Conservation (phyloP, 2,113 vertebrate genomes). For the Ameiurus melas region DNA sequence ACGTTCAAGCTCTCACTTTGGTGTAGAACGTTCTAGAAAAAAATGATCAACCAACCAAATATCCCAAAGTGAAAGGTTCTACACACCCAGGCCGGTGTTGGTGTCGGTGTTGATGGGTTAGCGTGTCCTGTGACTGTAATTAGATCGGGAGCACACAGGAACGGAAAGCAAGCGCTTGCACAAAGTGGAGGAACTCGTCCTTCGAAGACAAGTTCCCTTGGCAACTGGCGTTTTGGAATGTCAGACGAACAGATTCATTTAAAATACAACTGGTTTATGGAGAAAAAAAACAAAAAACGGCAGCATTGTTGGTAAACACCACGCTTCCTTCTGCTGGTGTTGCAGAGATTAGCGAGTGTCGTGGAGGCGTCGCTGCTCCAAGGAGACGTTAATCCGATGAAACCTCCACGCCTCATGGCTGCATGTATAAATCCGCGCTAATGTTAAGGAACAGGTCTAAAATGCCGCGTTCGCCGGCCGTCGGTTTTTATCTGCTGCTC, state of each 20-base stretch:
- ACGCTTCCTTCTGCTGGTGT: background rate
- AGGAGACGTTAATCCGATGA: background rate
- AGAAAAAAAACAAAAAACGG: background rate
- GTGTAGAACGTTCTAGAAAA: background rate
- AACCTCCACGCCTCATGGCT: background rate
- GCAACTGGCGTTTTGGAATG: slow-evolving; percentile 30
- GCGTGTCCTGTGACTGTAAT: background rate
- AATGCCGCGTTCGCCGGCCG: slow-evolving; percentile 19
- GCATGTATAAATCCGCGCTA: slow-evolving; percentile 26
- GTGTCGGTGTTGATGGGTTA: background rate
- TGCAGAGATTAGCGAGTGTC: background rate
- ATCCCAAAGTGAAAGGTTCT: background rate
- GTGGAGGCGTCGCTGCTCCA: background rate
- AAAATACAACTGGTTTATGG: background rate
- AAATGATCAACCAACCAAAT: background rate
- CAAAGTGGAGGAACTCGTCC: no score
- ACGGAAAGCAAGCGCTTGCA: background rate
- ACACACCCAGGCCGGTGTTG: background rate
- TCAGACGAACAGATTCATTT: background rate
- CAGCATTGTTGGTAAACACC: slow-evolving; percentile 10
- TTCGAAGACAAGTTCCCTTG: slow-evolving; percentile 25
- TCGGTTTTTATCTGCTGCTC: slow-evolving; percentile 48
- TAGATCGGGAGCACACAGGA: background rate
- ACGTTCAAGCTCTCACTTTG: background rate
- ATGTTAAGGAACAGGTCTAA: slow-evolving; percentile 21